phyloP scores from a whole-genome alignment of 2,888 invertebrate genomes.

The Volucella inflata region DNA sequence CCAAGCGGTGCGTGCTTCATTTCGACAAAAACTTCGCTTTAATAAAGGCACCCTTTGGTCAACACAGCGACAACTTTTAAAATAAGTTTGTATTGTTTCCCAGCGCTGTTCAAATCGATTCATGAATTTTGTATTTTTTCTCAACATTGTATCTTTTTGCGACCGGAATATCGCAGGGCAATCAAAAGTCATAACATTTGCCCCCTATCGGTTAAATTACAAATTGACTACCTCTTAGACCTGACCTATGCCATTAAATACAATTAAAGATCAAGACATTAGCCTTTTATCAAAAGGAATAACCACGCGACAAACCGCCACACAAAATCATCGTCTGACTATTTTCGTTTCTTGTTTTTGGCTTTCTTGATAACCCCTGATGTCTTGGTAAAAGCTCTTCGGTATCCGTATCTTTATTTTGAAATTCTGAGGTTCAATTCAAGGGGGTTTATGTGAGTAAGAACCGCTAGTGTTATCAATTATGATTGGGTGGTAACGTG shows the following conservation, averaged over 20 bases:
- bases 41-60: too few relatives aligned
- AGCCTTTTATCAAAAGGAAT: neutral
- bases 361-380: slow-evolving; percentile 5
- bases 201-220: slow-evolving; percentile 6
- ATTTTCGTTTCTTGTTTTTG: neutral
- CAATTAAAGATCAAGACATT: slow-evolving; percentile 11
- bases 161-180: neutral
- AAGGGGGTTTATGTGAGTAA: slow-evolving; percentile 4
- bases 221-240: neutral
- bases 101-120: too few relatives aligned
- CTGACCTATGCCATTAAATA: neutral
- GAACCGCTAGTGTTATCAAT: neutral
- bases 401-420: neutral
- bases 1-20: too few relatives aligned
- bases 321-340: slow-evolving; percentile 7
- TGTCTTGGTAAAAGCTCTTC: neutral
- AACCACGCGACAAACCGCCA: slow-evolving; percentile 14
- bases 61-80: too few relatives aligned
- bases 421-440: slow-evolving; percentile 3
- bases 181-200: neutral
- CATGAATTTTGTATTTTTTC: too few relatives aligned
- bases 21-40: too few relatives aligned
- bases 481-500: neutral
- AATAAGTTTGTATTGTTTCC: too few relatives aligned
- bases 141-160: too few relatives aligned